These are phyloP conservation scores for Tetranychus urticae DNA, from an alignment of 1,140 invertebrate species.

Conservation along the genomic window DNA sequence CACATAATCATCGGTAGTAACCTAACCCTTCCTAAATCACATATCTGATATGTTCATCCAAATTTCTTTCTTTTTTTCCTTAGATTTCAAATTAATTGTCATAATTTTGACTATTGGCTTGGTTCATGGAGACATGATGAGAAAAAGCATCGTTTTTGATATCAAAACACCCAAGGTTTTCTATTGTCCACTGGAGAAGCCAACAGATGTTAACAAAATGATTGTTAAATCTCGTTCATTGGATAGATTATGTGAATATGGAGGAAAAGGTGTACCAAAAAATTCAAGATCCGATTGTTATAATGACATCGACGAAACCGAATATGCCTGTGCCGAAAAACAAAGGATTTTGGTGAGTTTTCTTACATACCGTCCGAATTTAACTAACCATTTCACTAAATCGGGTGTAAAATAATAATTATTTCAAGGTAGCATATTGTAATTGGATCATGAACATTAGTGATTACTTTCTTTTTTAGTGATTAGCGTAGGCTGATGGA, in stretches of 20 bases:
- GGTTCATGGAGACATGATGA: slow-evolving; percentile 38
- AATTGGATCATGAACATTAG: too few species aligned
- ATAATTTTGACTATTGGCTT: not conserved
- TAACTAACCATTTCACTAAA: not conserved
- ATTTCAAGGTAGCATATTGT: too few species aligned
- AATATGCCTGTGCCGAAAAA: slow-evolving; percentile 57
- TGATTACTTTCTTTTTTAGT: not conserved
- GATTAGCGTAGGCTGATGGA: not conserved
- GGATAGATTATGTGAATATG: slow-evolving; percentile 46
- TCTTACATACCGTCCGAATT: not conserved
- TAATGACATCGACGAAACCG: slow-evolving; percentile 50
- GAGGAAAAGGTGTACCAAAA: slow-evolving; percentile 34
- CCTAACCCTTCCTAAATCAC: too few species aligned
- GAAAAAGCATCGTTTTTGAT: slow-evolving; percentile 55
- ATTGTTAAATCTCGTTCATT: slow-evolving; percentile 35
- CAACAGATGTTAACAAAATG: slow-evolving; percentile 26
- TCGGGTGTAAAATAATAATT: not conserved
- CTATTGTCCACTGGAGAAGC: slow-evolving; percentile 53
- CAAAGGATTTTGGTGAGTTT: slow-evolving; percentile 44
- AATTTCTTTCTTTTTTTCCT: too few species aligned
- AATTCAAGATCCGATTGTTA: slow-evolving; percentile 57
- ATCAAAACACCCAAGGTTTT: slow-evolving; percentile 58
- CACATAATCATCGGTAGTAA: too few species aligned
- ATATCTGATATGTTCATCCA: too few species aligned
- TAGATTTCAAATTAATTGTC: not conserved